phyloP scores from a whole-genome alignment of 1,140 invertebrate species.

The Sycophaga agraensis region DNA sequence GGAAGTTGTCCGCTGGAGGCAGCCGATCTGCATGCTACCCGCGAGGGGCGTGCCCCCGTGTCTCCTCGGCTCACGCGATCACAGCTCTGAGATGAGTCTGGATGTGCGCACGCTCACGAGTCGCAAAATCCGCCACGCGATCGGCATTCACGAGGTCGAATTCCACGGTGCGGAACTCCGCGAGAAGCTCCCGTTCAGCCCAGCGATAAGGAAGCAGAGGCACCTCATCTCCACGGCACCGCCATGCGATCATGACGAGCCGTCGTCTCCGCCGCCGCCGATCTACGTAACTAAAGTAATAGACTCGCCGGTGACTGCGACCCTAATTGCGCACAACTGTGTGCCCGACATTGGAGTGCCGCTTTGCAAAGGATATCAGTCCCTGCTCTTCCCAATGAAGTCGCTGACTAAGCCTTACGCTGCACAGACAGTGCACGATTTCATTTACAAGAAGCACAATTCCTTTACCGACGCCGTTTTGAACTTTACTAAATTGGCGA shows the following conservation, averaged over 20 bases:
- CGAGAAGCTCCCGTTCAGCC: neutral
- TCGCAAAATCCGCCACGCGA: no score
- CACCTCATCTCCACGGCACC: neutral
- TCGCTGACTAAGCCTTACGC: no score
- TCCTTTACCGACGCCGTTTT: no score
- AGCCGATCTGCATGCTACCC: constrained; percentile 32
- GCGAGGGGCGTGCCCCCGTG: constrained; percentile 1
- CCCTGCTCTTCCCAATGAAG: no score
- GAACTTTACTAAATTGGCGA: no score
- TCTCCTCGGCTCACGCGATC: neutral
- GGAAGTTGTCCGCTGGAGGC: constrained; percentile 34
- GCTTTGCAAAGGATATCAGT: no score
- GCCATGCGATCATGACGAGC: neutral
- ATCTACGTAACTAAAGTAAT: constrained; percentile 33
- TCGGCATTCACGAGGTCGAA: neutral
- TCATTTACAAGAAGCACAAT: no score
- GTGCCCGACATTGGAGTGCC: constrained; percentile 34
- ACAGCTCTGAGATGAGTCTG: constrained; percentile 14
- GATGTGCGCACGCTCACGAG: neutral
- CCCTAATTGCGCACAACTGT: constrained; percentile 33
- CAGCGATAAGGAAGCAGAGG: neutral
- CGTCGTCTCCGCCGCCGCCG: neutral
- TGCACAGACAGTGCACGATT: no score
- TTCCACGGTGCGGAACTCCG: neutral
- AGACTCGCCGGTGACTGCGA: constrained; percentile 33